Conservation (phyloP, 1,140 invertebrate genomes). For the Thereuonema tuberculata region DNA sequence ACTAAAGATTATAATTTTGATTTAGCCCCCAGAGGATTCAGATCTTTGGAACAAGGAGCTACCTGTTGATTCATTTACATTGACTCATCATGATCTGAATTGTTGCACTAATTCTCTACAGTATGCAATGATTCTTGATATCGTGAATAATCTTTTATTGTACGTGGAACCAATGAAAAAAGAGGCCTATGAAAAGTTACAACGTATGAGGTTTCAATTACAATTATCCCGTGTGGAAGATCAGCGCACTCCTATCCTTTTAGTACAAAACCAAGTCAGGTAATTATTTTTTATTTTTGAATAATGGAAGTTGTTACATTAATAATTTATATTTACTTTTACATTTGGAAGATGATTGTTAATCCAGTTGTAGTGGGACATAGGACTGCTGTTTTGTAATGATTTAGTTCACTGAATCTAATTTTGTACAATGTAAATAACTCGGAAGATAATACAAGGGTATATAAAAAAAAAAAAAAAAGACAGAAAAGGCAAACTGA, state of each 20-base stretch:
- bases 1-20: no score
- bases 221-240: conserved; percentile 79
- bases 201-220: conserved; percentile 82
- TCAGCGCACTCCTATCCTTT: conserved; percentile 78
- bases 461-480: no score
- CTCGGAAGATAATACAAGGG: no score
- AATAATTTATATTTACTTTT: no score
- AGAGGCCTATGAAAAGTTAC: conserved; percentile 71
- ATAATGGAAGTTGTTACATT: no score
- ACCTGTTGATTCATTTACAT: conserved; percentile 88
- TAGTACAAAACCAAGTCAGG: conserved; percentile 72
- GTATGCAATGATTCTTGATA: conserved; percentile 91
- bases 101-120: conserved; percentile 92
- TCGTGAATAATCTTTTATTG: conserved; percentile 90
- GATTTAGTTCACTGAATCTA: no score
- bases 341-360: no score
- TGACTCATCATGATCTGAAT: conserved; percentile 96
- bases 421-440: no score
- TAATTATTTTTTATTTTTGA: no score
- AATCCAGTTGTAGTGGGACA: no score
- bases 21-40: conserved; percentile 15
- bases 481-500: no score
- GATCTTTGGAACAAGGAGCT: conserved; percentile 45
- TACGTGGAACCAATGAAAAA: conserved; percentile 93
- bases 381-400: no score